Percentiles rank a stretch among this genome's conserved stretches.
Evolutionary conservation across 2,113 vertebrate species (phyloP).

Genomic region (Istiophorus platypterus): DNA sequence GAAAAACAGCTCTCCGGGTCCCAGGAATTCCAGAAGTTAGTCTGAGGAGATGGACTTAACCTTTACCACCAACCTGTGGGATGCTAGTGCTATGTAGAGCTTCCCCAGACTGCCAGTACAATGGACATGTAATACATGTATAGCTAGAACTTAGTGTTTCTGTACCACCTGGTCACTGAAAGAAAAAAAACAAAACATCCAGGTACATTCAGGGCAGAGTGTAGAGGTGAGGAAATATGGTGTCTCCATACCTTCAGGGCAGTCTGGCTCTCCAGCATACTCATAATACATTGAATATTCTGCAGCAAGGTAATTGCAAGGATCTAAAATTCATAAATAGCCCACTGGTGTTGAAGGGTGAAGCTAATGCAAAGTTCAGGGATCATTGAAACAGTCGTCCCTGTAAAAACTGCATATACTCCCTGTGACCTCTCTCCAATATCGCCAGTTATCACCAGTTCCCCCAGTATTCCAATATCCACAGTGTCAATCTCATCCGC

Average conservation of each 20-base stretch:
- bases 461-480: conserved; percentile 9
- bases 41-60: too few relatives aligned
- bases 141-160: too few relatives aligned
- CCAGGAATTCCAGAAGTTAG: too few relatives aligned
- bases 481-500: neutral
- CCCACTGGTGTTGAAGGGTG: neutral
- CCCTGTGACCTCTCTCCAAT: neutral
- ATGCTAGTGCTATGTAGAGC: too few relatives aligned
- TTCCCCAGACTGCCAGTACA: too few relatives aligned
- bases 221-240: neutral
- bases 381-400: neutral
- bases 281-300: neutral
- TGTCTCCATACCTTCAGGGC: neutral
- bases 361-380: neutral
- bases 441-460: neutral
- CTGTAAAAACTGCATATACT: neutral
- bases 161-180: too few relatives aligned
- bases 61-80: too few relatives aligned
- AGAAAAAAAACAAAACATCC: too few relatives aligned
- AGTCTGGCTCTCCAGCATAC: neutral
- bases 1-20: too few relatives aligned
- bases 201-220: too few relatives aligned
- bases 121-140: too few relatives aligned
- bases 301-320: neutral
- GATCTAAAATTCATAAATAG: neutral